A percentile compares a stretch with the other conserved stretches of the same genome.
Conservation (phyloP, 2,888 invertebrate species). For the Steinernema hermaphroditum region DNA sequence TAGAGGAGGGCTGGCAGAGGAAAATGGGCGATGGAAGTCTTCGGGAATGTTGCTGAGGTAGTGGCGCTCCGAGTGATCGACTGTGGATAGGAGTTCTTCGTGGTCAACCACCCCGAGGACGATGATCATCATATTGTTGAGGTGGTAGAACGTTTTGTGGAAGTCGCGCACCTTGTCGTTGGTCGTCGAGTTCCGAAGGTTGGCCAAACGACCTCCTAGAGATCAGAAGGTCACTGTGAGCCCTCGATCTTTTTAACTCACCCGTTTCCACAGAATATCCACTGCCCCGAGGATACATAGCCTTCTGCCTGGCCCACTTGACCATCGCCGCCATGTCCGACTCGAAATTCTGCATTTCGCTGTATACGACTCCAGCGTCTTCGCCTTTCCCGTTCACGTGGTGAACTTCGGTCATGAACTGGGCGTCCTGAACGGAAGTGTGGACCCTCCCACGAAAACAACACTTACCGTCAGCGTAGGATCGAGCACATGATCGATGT, state of each 20-base stretch:
- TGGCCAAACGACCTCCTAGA: conserved; percentile 72
- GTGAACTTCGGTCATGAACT: conserved; percentile 76
- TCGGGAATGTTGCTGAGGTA: conserved; percentile 36
- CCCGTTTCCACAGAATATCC: neutral
- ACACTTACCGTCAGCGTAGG: conserved; percentile 75
- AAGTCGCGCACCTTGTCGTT: conserved; percentile 81
- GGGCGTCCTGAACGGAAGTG: neutral
- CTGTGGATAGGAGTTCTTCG: conserved; percentile 68
- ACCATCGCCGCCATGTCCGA: neutral
- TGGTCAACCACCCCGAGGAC: conserved; percentile 78
- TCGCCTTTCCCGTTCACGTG: conserved; percentile 85
- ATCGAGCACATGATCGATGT: conserved; percentile 84
- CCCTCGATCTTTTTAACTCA: neutral
- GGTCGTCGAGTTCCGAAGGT: conserved; percentile 79
- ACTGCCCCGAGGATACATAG: neutral
- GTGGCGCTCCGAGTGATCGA: neutral
- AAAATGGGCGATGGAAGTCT: conserved; percentile 57
- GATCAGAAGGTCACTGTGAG: neutral
- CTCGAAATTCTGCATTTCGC: conserved; percentile 77
- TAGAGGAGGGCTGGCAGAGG: conserved; percentile 37
- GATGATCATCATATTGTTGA: conserved; percentile 83
- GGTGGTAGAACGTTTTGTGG: conserved; percentile 83
- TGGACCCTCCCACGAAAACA: neutral
- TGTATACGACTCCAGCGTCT: conserved; percentile 91
- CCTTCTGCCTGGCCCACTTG: neutral